phyloP scores from a whole-genome alignment of 2,797 vertebrate species.

The Pseudochirops cupreus region DNA sequence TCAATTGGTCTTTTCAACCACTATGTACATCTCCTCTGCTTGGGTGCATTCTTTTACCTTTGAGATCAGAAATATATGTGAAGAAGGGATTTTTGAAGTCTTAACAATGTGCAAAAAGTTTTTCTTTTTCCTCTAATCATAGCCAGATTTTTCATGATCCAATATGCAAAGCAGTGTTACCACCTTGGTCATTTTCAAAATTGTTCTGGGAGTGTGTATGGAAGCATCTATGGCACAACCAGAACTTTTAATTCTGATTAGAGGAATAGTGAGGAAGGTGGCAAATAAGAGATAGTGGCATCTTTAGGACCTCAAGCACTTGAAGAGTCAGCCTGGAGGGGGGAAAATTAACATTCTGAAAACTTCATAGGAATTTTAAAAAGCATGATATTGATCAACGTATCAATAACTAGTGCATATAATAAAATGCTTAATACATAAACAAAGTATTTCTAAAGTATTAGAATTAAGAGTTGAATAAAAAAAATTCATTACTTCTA shows the following conservation, averaged over 20 bases:
- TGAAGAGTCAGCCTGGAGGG: background rate
- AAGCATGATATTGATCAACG: background rate
- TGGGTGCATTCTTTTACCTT: background rate
- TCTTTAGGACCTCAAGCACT: background rate
- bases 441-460: background rate
- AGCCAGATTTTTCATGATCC: background rate
- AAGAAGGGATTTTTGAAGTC: background rate
- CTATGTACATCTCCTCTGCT: background rate
- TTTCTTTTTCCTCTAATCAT: background rate
- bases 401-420: background rate
- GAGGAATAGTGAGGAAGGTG: background rate
- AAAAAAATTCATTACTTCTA: background rate
- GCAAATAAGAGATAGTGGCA: background rate
- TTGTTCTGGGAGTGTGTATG: background rate
- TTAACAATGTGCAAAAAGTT: background rate
- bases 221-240: background rate
- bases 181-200: background rate
- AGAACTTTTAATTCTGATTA: background rate
- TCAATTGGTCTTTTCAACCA: background rate
- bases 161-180: background rate
- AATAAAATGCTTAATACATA: background rate
- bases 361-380: background rate
- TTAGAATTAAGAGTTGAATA: background rate
- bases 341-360: background rate
- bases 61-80: background rate